Base-by-base conservation (phyloP, 2,888 invertebrate species). In the Apeira syringaria region DNA sequence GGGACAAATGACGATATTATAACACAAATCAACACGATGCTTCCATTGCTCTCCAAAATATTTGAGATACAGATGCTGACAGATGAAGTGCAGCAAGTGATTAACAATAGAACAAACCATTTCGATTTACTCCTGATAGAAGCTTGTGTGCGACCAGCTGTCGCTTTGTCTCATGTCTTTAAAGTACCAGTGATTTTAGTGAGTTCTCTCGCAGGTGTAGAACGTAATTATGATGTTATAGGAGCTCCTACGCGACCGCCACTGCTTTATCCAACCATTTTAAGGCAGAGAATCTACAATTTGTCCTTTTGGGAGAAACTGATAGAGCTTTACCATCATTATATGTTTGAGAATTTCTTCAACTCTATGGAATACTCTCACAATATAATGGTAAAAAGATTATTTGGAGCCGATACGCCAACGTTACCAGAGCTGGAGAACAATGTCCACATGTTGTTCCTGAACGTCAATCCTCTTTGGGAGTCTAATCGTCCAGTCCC, bases 381-480 rank as follows among this genome's bases (percentile, higher is more conserved):
- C 30, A 37, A 61, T 39, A 26, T 31, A 18, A 12, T 53, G 8
- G 8, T 63, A 2, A 56, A 50, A 30, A 48, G 41, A 26, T 5
- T 56, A 6, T 59, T 67, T 25, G 66, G 64, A 5, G 15, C 47
- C 2, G 44, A 62, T 33, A 35, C 48, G 1, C 64, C 65, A 1
- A 17, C 36, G 6, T 3, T 66, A 0, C 5, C 33, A 1, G 64
- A 67, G 3, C 46, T 74, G 12, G 49, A 46, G 2, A 58, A 59
- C 2, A 67, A 68, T 39, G 48, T 80, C 0, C 74, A 77, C 38
- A 51, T 88, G 61, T 38, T 85, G 15, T 74, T 89, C 44, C 39
- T 83, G 1, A 88, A 88, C 49, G 53, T 63, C 0, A 72, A 87
- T 59, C 77, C 80, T 1, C 42, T 79, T 28, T 74, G 77, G 59